Conservation (phyloP, 2,797 vertebrate genomes). For the Pipistrellus kuhlii region DNA sequence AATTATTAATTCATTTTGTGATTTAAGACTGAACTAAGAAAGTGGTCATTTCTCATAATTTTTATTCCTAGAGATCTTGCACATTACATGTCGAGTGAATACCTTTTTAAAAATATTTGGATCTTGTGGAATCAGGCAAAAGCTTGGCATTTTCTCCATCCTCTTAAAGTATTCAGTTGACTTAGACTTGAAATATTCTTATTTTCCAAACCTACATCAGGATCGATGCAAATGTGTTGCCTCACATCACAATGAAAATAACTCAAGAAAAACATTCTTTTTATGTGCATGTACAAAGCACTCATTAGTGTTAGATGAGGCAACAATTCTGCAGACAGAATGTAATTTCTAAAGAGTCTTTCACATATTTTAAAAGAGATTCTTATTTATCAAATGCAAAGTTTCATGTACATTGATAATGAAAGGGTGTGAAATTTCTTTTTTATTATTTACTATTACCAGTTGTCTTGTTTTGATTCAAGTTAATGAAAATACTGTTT, state of each 20-base stretch:
- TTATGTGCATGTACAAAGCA: background rate
- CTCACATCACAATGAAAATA: conserved; percentile 42
- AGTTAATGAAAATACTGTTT: conserved; percentile 3
- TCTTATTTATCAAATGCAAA: background rate
- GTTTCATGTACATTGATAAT: background rate
- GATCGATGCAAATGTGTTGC: background rate
- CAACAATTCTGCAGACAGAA: background rate
- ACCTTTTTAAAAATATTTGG: background rate
- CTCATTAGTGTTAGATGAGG: background rate
- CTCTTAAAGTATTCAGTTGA: background rate
- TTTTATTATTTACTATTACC: background rate
- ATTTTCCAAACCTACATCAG: background rate
- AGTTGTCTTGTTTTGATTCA: background rate
- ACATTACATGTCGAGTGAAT: background rate
- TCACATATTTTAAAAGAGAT: background rate
- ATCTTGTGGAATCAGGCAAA: background rate
- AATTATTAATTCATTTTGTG: background rate
- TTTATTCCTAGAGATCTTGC: background rate
- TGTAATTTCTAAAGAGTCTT: background rate
- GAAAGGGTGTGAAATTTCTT: background rate
- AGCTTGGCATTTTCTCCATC: background rate
- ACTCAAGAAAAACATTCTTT: background rate
- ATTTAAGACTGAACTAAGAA: background rate
- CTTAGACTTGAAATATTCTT: background rate
- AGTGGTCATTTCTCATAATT: background rate